Conservation (phyloP, 1,140 invertebrate species). For the Meloidogyne floridensis region DNA sequence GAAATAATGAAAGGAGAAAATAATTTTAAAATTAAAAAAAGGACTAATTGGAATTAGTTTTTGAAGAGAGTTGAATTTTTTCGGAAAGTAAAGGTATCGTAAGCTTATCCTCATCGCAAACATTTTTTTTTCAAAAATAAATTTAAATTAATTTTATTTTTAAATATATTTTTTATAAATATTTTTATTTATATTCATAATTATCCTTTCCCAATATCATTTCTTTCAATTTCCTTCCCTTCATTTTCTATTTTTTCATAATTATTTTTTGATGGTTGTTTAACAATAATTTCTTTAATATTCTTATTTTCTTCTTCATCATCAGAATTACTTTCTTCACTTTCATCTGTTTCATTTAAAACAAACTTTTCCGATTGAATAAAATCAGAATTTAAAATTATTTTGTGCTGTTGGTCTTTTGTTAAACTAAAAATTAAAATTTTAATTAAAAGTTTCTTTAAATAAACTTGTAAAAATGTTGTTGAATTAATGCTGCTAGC, state of each 20-base stretch:
- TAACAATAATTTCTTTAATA: slow-evolving; percentile 8
- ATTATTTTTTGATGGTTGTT: background rate
- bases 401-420: background rate
- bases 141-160: background rate
- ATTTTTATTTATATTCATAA: background rate
- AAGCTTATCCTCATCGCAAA: too few species aligned
- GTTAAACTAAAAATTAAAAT: background rate
- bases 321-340: background rate
- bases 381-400: background rate
- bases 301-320: background rate
- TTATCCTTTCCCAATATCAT: slow-evolving; percentile 9
- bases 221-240: background rate
- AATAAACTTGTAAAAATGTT: slow-evolving; percentile 29
- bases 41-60: too few species aligned
- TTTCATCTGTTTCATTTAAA: background rate
- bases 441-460: background rate
- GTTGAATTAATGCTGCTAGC: slow-evolving; percentile 33
- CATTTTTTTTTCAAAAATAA: background rate
- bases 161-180: background rate
- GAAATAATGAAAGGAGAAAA: background rate
- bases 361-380: background rate
- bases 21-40: background rate
- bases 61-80: too few species aligned
- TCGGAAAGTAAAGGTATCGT: too few species aligned
- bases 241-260: background rate